phyloP scores from a whole-genome alignment of 1,140 invertebrate genomes.

The Lutraria rhynchaena region DNA sequence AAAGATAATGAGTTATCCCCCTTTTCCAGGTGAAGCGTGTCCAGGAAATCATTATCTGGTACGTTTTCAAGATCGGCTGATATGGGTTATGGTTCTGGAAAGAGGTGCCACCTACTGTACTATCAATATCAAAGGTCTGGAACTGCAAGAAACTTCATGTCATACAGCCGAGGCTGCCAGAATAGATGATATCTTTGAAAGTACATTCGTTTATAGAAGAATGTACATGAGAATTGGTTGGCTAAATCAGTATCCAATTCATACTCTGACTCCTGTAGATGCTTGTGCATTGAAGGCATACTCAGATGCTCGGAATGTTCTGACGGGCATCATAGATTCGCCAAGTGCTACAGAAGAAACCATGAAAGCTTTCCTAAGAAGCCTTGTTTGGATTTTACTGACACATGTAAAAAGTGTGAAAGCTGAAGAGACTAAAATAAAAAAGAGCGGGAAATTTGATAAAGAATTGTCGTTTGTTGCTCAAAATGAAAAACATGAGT shows the following conservation, averaged over 20 bases:
- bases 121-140: slow-evolving; percentile 83
- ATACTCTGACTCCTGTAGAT: slow-evolving; percentile 79
- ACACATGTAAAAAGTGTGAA: slow-evolving; percentile 78
- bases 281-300: slow-evolving; percentile 78
- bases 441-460: slow-evolving; percentile 24
- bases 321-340: slow-evolving; percentile 83
- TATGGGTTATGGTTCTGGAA: slow-evolving; percentile 83
- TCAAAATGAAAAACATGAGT: slow-evolving; percentile 55
- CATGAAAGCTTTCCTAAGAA: slow-evolving; percentile 80
- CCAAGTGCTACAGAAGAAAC: slow-evolving; percentile 80
- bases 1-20: too few relatives aligned
- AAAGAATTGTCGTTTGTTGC: slow-evolving; percentile 45
- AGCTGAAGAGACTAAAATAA: slow-evolving; percentile 63
- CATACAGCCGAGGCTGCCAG: slow-evolving; percentile 84
- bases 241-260: slow-evolving; percentile 78
- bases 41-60: slow-evolving; percentile 82
- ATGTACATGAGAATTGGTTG: slow-evolving; percentile 17
- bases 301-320: slow-evolving; percentile 83
- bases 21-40: slow-evolving; percentile 78
- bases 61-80: slow-evolving; percentile 83
- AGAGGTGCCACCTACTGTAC: slow-evolving; percentile 80
- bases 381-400: slow-evolving; percentile 82
- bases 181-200: slow-evolving; percentile 83
- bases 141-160: slow-evolving; percentile 84
- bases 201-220: slow-evolving; percentile 78